A percentile compares a stretch with the other conserved stretches of the same genome.
Evolutionary conservation across 1,140 invertebrate genomes (phyloP).

Genomic region (Lepidurus couesii): DNA sequence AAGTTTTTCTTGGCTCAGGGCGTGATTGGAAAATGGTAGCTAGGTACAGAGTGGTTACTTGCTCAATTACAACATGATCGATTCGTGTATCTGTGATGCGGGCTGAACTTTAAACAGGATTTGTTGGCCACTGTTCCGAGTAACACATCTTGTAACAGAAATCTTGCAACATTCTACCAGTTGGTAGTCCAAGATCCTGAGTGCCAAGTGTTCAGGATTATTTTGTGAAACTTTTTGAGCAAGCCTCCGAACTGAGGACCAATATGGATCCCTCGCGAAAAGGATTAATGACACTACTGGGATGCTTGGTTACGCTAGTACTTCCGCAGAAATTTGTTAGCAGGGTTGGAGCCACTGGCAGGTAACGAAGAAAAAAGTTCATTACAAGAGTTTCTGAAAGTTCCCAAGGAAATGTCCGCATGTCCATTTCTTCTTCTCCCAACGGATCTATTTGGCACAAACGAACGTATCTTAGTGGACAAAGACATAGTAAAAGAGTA

Average conservation of each 20-base stretch:
- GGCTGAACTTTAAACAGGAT: neutral
- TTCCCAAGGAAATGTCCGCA: neutral
- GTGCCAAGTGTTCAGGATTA: neutral
- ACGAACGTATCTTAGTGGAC: no score
- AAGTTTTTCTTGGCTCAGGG: no score
- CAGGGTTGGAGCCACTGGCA: neutral
- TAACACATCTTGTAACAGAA: no score
- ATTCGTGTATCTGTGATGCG: neutral
- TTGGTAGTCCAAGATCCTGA: neutral
- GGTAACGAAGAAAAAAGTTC: neutral
- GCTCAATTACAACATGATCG: conserved; percentile 2
- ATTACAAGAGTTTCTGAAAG: neutral
- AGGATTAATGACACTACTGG: conserved; percentile 22
- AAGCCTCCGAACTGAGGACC: neutral
- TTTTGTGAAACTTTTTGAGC: neutral
- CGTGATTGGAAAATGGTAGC: neutral
- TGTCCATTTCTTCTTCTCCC: neutral
- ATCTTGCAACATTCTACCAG: no score
- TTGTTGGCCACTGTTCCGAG: no score
- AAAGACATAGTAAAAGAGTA: no score
- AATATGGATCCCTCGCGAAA: conserved; percentile 14
- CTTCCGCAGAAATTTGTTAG: conserved; percentile 9
- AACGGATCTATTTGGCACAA: no score
- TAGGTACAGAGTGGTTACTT: neutral
- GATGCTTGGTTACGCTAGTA: neutral